phyloP scores from a whole-genome alignment of 92 coral and sea anemone genomes.

The Palythoa heliodiscus region DNA sequence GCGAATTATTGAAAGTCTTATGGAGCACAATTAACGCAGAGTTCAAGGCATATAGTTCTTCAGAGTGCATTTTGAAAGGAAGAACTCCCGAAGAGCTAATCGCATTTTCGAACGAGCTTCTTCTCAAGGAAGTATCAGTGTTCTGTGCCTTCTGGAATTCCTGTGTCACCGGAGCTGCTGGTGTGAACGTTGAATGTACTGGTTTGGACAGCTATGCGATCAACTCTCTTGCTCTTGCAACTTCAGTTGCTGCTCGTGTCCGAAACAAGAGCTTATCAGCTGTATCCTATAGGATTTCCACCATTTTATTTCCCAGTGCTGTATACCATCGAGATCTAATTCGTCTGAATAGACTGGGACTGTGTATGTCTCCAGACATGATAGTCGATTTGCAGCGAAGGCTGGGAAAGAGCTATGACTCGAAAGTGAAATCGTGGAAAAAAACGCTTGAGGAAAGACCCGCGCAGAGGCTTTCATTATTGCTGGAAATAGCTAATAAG shows the following conservation, averaged over 20 bases:
- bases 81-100: slow-evolving; percentile 66
- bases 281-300: slow-evolving; percentile 53
- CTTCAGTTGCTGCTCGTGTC: slow-evolving; percentile 55
- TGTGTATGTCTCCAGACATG: slow-evolving; percentile 69
- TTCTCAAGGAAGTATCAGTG: slow-evolving; percentile 57
- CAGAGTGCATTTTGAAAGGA: slow-evolving; percentile 40
- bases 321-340: slow-evolving; percentile 54
- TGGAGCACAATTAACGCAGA: slow-evolving; percentile 6
- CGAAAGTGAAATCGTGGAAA: slow-evolving; percentile 57
- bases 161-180: slow-evolving; percentile 57
- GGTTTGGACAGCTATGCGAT: neutral
- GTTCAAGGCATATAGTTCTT: slow-evolving; percentile 48
- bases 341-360: slow-evolving; percentile 62
- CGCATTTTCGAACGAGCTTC: slow-evolving; percentile 57
- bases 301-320: slow-evolving; percentile 65
- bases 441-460: slow-evolving; percentile 52
- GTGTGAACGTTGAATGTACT: slow-evolving; percentile 21
- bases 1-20: neutral
- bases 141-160: slow-evolving; percentile 62
- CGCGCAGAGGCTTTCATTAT: slow-evolving; percentile 28
- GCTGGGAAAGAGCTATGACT: slow-evolving; percentile 52
- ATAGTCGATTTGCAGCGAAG: slow-evolving; percentile 38
- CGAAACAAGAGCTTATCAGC: slow-evolving; percentile 60
- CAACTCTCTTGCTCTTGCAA: slow-evolving; percentile 65
- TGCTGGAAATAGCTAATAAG: slow-evolving; percentile 35